Conservation (phyloP, 2,113 vertebrate genomes). For the Uria lomvia region DNA sequence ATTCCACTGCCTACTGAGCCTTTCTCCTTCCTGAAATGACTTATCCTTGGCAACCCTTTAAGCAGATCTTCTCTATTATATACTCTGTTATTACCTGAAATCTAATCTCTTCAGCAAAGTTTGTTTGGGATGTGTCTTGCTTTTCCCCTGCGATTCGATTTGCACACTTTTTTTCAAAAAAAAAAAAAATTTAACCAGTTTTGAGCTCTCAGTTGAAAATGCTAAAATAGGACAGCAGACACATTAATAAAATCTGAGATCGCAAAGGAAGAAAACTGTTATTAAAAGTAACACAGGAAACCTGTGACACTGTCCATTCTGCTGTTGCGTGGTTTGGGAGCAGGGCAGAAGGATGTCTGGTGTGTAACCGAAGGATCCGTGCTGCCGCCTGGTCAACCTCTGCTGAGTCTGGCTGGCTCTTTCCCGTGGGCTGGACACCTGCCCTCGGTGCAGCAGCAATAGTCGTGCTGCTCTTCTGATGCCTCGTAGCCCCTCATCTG, state of each 20-base stretch:
- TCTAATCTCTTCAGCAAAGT: not conserved
- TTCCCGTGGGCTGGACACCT: rapidly evolving
- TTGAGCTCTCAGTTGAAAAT: not conserved
- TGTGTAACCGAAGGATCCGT: not conserved
- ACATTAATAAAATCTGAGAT: not conserved
- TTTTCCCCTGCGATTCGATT: not conserved
- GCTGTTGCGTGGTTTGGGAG: not conserved
- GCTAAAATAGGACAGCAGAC: not conserved
- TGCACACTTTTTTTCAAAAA: not conserved
- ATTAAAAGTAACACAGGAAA: not conserved
- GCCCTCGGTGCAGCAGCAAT: not conserved
- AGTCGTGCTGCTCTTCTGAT: not conserved
- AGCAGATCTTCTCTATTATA: not conserved
- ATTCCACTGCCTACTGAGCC: not conserved
- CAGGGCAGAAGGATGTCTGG: not conserved
- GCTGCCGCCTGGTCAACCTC: not conserved
- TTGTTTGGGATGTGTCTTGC: not conserved
- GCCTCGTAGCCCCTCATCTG: not conserved
- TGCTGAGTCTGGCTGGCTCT: not conserved
- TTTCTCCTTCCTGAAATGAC: conserved; percentile 2
- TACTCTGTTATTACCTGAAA: not conserved
- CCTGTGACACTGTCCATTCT: rapidly evolving
- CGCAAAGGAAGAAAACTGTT: not conserved
- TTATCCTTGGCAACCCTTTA: not conserved
- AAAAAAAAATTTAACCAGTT: not conserved